Conservation (phyloP, 2,888 invertebrate species). For the Boloria selene region DNA sequence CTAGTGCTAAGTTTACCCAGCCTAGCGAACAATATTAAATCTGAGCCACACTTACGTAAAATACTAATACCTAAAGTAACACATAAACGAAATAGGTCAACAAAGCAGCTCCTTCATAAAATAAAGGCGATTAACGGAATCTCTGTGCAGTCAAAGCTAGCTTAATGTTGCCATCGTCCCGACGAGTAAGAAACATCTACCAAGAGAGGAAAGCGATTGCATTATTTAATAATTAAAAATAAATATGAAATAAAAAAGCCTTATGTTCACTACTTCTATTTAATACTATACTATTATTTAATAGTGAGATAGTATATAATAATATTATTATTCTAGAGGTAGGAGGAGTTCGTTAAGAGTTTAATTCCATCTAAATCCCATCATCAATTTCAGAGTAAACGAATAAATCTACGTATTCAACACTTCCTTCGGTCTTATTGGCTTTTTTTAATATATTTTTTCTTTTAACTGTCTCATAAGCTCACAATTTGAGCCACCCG, state of each 20-base stretch:
- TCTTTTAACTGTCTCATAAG: not conserved
- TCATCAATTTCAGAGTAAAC: no score
- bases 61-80: not conserved
- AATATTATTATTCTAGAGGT: no score
- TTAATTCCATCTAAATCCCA: no score
- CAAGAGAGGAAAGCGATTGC: not conserved
- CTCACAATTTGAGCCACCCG: conserved; percentile 12
- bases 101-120: conserved; percentile 6
- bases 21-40: no score
- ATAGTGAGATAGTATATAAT: not conserved
- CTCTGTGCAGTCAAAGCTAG: not conserved
- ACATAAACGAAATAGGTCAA: not conserved
- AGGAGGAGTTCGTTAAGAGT: no score
- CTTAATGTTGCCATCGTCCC: not conserved
- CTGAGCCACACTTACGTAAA: not conserved
- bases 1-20: no score
- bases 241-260: no score
- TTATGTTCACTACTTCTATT: no score
- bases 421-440: not conserved
- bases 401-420: not conserved
- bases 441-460: not conserved
- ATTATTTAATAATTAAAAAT: no score
- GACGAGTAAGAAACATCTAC: not conserved
- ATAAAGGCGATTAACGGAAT: conserved; percentile 8
- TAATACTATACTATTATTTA: no score